Percentiles rank a stretch among this genome's conserved stretches.
Conservation (phyloP, 1,140 invertebrate species). For the Drosophila cardini region DNA sequence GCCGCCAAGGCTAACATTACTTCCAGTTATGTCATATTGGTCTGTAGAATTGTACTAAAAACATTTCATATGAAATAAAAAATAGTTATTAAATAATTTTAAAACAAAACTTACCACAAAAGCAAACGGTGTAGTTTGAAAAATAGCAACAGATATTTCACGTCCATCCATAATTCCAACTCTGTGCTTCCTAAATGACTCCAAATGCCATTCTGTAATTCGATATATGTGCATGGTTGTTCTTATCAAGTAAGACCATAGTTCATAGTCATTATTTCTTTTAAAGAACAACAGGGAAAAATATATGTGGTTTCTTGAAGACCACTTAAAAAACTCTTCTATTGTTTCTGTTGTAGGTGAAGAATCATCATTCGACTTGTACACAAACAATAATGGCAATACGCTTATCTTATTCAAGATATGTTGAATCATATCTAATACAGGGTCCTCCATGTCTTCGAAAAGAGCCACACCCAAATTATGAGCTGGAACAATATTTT, state of each 20-base stretch:
- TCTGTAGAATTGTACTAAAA: constrained; percentile 21
- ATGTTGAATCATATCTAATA: neutral
- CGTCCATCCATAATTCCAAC: neutral
- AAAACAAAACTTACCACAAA: constrained; percentile 17
- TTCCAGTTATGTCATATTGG: neutral
- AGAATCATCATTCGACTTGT: neutral
- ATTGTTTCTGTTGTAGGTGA: too few species aligned
- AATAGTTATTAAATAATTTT: neutral
- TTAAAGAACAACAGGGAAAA: neutral
- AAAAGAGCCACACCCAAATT: constrained; percentile 7
- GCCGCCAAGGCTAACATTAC: constrained; percentile 10
- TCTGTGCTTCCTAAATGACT: neutral
- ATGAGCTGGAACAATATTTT: too few species aligned
- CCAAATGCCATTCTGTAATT: neutral
- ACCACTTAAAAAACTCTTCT: constrained; percentile 7
- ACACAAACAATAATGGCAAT: neutral
- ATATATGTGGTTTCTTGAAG: neutral
- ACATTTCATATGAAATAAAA: neutral
- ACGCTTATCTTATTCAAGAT: neutral
- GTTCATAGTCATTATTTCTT: neutral
- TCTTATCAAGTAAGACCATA: neutral
- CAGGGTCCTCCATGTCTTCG: neutral
- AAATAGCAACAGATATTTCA: neutral
- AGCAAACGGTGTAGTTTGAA: neutral
- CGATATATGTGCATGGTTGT: neutral